These are phyloP conservation scores for Micronycteris hirsuta DNA, from an alignment of 2,113 vertebrate genomes.

Conservation along the genomic window DNA sequence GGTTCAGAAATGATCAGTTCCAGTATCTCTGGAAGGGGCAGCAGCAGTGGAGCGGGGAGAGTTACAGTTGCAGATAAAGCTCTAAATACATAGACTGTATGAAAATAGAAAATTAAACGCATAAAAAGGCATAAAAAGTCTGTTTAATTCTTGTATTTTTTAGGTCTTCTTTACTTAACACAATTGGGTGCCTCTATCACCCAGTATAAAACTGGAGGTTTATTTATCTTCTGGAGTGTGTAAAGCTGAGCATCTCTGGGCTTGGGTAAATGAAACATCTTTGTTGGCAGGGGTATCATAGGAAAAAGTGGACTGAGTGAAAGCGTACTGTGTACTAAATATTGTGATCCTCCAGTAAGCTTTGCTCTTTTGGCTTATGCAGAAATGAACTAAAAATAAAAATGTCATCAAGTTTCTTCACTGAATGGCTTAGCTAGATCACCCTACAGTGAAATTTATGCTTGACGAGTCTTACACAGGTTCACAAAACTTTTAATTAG, in stretches of 20 bases:
- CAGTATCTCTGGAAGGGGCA: neutral
- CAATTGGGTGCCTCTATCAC: neutral
- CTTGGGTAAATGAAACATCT: neutral
- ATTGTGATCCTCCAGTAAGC: neutral
- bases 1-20: neutral
- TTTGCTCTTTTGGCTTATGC: neutral
- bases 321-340: neutral
- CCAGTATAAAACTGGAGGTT: neutral
- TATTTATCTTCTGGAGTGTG: neutral
- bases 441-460: neutral
- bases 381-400: neutral
- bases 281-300: neutral
- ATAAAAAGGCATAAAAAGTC: neutral
- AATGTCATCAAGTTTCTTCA: neutral
- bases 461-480: neutral
- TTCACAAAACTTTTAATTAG: neutral
- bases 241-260: neutral
- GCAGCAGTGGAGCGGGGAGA: neutral
- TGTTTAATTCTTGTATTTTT: neutral
- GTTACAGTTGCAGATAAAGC: neutral
- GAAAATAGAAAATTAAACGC: neutral
- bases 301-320: neutral
- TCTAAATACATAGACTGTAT: neutral
- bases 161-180: neutral
- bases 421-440: neutral